Percentiles rank a stretch among this genome's conserved stretches.
phyloP scores from a whole-genome alignment of 2,797 vertebrate species.

The Coreius guichenoti region DNA sequence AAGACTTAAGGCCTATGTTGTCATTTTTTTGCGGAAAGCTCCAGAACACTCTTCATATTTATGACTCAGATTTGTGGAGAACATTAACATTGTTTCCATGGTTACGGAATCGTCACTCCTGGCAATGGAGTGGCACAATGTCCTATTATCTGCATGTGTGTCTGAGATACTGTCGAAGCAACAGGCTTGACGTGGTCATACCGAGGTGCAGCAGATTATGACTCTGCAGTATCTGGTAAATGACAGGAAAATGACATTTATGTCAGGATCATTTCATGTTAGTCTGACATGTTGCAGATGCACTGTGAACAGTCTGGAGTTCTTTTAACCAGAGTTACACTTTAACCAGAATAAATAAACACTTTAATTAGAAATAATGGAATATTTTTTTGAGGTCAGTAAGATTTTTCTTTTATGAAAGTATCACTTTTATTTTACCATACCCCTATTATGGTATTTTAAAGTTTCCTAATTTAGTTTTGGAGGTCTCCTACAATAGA shows the following conservation, averaged over 20 bases:
- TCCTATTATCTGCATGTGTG: slow-evolving; percentile 26
- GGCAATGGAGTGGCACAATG: slow-evolving; percentile 4
- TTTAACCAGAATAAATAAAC: not conserved
- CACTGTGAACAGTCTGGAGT: not conserved
- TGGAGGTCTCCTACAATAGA: not conserved
- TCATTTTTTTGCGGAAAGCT: not conserved
- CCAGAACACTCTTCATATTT: not conserved
- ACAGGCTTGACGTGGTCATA: slow-evolving; percentile 14
- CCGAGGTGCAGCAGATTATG: slow-evolving; percentile 4
- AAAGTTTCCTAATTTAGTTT: not conserved
- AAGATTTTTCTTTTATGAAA: not conserved
- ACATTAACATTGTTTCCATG: slow-evolving; percentile 32
- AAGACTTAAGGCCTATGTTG: not conserved
- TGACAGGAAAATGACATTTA: slow-evolving; percentile 33
- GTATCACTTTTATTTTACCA: not conserved
- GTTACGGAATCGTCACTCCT: slow-evolving; percentile 5
- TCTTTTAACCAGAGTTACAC: not conserved
- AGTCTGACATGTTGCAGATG: not conserved
- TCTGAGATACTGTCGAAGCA: slow-evolving; percentile 23
- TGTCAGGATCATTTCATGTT: slow-evolving; percentile 7
- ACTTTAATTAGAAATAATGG: not conserved
- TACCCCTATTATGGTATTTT: not conserved
- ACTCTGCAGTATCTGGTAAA: slow-evolving; percentile 24
- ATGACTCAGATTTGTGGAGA: slow-evolving; percentile 16
- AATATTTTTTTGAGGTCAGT: not conserved